Base-by-base conservation (phyloP, 2,113 vertebrate genomes). In the Microcebus ravelobensis region DNA sequence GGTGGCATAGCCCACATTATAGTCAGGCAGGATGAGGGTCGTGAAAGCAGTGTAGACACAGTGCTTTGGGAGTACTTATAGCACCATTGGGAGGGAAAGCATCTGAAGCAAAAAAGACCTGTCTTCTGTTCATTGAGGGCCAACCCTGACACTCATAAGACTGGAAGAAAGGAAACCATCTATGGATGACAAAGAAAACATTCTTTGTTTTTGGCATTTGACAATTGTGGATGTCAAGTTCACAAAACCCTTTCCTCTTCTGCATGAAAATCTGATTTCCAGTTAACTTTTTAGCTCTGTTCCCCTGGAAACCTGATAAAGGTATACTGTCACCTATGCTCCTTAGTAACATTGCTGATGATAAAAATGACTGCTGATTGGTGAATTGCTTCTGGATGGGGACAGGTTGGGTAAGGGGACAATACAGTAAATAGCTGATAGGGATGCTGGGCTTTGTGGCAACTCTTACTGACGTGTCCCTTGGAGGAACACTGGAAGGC, bases 231-330 rank as follows among this genome's bases (percentile, higher is more conserved):
- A 50, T 76, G 71, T 15, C 0, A 9, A 61, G 25, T 87, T 94
- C 89, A 76, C 17, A 83, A 83, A 94, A 87, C 9, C 11, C 21
- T 55, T 81, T 87, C 48, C 39, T 96, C 57, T 45, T 88, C 83
- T 13, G 5, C 52, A 42, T 74, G 34, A 92, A 71, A 70, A 81
- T 68, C 42, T 61, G 13, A 73, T 52, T 70, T 76, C 71, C 45
- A 59, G 36, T 27, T 48, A 63, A 86, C 74, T 55, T 95, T 96
- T 90, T 18, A 55, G 57, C 34, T 80, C 50, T 61, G 23, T 79
- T 80, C 39, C 45, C 79, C 74, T 67, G 20, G 20, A 73, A 82
- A 91, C 12, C 20, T 63, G 79, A 90, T 77, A 52, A 23, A 92
- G 34, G 6, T 36, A 81, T 52, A 50, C 48, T 59, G 13, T 77